phyloP scores from a whole-genome alignment of 2,797 vertebrate genomes.

The Antrozous pallidus region DNA sequence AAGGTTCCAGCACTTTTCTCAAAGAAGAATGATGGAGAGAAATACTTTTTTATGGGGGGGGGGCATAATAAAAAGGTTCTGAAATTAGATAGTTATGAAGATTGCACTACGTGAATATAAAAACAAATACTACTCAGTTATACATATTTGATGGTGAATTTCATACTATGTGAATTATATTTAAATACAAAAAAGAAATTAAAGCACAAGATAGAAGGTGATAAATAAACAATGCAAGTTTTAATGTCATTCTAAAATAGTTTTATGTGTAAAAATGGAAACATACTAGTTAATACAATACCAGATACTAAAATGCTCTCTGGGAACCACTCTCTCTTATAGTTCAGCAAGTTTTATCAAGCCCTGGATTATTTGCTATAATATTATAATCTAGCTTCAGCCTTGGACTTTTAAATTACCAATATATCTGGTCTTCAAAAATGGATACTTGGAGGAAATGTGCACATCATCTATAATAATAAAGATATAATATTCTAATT shows the following conservation, averaged over 20 bases:
- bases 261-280: conserved; percentile 34
- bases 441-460: conserved; percentile 1
- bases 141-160: background rate
- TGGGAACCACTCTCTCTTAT: background rate
- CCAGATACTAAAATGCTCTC: background rate
- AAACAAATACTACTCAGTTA: background rate
- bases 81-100: background rate
- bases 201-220: background rate
- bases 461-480: background rate
- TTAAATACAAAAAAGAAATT: background rate
- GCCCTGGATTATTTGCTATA: background rate
- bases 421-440: background rate
- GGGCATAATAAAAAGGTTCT: conserved; percentile 1
- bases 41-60: background rate
- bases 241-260: background rate
- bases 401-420: background rate
- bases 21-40: background rate
- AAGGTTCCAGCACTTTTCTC: background rate
- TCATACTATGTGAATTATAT: background rate
- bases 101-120: background rate
- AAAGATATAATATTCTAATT: too few relatives aligned
- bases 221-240: conserved; percentile 32
- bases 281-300: background rate
- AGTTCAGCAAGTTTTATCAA: conserved; percentile 29
- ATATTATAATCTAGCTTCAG: background rate